Evolutionary conservation across 2,888 invertebrate genomes (phyloP), one percentile per base, ranked within the genome.

Genomic region (Cephalotes varians): DNA sequence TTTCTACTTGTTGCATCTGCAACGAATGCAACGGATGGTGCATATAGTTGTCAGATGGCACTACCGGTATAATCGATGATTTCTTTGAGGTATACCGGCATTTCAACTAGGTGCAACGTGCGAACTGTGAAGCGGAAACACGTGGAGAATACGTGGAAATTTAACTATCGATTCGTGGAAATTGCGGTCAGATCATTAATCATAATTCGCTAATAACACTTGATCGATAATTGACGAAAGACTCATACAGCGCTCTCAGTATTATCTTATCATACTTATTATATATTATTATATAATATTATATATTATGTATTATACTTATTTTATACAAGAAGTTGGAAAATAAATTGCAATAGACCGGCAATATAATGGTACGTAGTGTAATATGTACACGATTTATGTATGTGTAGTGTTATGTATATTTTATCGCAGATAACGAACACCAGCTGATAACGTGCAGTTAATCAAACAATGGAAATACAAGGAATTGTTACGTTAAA

Each of bases 41-140:
- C 60, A 28, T 12, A 31, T 15, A 28, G 37, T 82, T 85, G 58
- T 71, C 31, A 89, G 88, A 87, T 89, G 88, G 67, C 87, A 85
- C 85, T 87, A 85, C 47, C 54, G 40, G 76, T 84, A 80, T 34
- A 74, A 49, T 71, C 69, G 18, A 25, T 6, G 54, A 80, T 2
- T 3, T 40, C 12, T 44, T 56, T 12, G 10, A 76, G 4, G 3
- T 10, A 64, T 9, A 54, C 21, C 31, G 44, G n/a, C 34, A 25
- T 44, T 67, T 67, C 9, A 31, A n/a, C 34, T 25, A 44, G 2
- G 5, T 56, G 34, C 25, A 56, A 58, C 21, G 44, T 60, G 49
- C 25, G 40, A 64, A 65, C 15, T 56, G 21, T 15, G 2, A 65
- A 47, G 25, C 31, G 21, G 7, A 34, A 47, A 12, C 15, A 2